Evolutionary conservation across 1,140 invertebrate genomes (phyloP).

Genomic region (Sipha flava): DNA sequence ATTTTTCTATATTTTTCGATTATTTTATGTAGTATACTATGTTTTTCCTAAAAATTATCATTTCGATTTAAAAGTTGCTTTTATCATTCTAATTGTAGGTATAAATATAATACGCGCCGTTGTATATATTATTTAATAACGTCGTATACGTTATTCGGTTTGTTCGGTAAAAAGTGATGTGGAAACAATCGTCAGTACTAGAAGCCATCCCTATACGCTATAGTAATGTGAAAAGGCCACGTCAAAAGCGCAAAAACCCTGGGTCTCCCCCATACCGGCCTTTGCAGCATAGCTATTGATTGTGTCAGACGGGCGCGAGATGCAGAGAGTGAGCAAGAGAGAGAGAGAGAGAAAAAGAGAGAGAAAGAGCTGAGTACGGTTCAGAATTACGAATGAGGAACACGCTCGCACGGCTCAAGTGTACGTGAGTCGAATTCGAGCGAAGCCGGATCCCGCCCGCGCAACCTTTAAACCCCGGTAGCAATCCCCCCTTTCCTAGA

Average conservation of each 20-base stretch:
- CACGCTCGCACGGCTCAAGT: constrained; percentile 27
- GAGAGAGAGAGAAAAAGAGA: constrained; percentile 39
- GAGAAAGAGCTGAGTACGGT: constrained; percentile 39
- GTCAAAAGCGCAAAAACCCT: constrained; percentile 13
- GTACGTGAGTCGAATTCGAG: constrained; percentile 31
- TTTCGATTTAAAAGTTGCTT: no score
- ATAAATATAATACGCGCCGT: no score
- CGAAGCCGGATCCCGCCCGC: background rate
- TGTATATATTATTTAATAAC: no score
- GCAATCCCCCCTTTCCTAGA: background rate
- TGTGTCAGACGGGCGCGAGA: constrained; percentile 40
- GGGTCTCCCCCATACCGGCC: constrained; percentile 9
- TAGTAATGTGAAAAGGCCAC: background rate
- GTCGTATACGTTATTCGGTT: no score
- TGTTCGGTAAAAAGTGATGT: no score
- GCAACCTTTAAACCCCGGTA: constrained; percentile 11
- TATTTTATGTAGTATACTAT: no score
- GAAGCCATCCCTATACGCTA: no score
- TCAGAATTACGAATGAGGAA: constrained; percentile 27
- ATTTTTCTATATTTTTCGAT: no score
- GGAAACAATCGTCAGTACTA: no score
- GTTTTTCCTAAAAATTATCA: no score
- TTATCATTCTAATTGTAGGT: no score
- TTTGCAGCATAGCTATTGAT: constrained; percentile 37
- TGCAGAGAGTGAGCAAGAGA: constrained; percentile 30